These are phyloP conservation scores for Pempheris klunzingeri DNA, from an alignment of 2,797 vertebrate genomes.

Conservation along the genomic window DNA sequence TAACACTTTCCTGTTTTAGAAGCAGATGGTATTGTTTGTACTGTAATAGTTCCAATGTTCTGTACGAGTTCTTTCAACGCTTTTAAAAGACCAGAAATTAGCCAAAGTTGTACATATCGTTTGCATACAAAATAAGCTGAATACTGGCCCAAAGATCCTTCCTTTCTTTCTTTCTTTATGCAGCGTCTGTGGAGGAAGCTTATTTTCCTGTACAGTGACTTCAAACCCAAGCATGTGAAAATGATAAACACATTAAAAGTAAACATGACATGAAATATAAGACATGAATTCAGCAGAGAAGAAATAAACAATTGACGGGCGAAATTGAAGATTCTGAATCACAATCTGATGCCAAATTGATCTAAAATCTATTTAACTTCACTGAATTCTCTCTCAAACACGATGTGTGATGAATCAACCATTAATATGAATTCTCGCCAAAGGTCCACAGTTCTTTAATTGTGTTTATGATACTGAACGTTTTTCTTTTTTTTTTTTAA, in stretches of 20 bases:
- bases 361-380: background rate
- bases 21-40: background rate
- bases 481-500: background rate
- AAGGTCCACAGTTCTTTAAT: background rate
- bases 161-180: background rate
- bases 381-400: background rate
- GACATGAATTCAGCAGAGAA: background rate
- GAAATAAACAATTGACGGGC: background rate
- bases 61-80: constrained; percentile 7
- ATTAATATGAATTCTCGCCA: constrained; percentile 1
- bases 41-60: background rate
- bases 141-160: constrained; percentile 22
- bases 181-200: constrained; percentile 16
- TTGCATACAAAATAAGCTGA: constrained; percentile 3
- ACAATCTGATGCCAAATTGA: background rate
- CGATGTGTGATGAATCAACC: background rate
- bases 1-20: background rate
- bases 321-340: background rate
- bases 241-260: constrained; percentile 21
- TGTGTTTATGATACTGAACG: background rate
- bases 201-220: constrained; percentile 33
- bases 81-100: constrained; percentile 16
- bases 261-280: constrained; percentile 25
- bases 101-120: background rate
- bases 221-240: constrained; percentile 6